A percentile compares a stretch with the other conserved stretches of the same genome.
Evolutionary conservation across 2,113 vertebrate species (phyloP).

Genomic region (Cyprinodon tularosa): DNA sequence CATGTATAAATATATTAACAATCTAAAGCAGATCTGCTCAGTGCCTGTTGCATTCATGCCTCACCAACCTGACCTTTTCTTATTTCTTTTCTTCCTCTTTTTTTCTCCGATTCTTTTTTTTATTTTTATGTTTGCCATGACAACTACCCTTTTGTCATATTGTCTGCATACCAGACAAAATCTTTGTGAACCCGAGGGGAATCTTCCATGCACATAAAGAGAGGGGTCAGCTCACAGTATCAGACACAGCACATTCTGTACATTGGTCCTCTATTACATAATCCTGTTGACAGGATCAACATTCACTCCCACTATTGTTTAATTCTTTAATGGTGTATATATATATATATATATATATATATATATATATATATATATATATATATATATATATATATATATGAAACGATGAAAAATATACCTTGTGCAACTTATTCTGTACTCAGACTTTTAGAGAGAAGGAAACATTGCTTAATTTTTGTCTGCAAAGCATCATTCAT

Average conservation of each 20-base stretch:
- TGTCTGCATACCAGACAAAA: slow-evolving; percentile 50
- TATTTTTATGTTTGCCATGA: slow-evolving; percentile 12
- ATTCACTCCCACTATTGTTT: background rate
- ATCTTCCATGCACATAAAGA: slow-evolving; percentile 55
- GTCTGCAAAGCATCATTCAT: slow-evolving; percentile 47
- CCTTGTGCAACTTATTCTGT: background rate
- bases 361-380: too few relatives aligned
- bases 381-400: too few relatives aligned
- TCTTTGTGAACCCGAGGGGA: slow-evolving; percentile 49
- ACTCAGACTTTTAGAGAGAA: slow-evolving; percentile 22
- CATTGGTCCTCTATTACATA: slow-evolving; percentile 55
- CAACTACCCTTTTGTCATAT: slow-evolving; percentile 17
- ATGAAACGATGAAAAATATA: too few relatives aligned
- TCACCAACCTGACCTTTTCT: too few relatives aligned
- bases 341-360: too few relatives aligned
- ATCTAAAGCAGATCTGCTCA: too few relatives aligned
- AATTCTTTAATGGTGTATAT: background rate
- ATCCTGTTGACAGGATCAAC: slow-evolving; percentile 44
- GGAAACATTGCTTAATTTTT: slow-evolving; percentile 52
- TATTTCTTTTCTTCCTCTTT: background rate
- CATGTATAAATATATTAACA: too few relatives aligned
- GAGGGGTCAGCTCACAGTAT: slow-evolving; percentile 48
- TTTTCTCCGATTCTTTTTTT: too few relatives aligned
- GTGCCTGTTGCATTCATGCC: too few relatives aligned
- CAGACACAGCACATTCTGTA: slow-evolving; percentile 53